Percentiles rank a stretch among this genome's conserved stretches.
Evolutionary conservation across 2,797 vertebrate species (phyloP).

Genomic region (Sebastiscus tertius): DNA sequence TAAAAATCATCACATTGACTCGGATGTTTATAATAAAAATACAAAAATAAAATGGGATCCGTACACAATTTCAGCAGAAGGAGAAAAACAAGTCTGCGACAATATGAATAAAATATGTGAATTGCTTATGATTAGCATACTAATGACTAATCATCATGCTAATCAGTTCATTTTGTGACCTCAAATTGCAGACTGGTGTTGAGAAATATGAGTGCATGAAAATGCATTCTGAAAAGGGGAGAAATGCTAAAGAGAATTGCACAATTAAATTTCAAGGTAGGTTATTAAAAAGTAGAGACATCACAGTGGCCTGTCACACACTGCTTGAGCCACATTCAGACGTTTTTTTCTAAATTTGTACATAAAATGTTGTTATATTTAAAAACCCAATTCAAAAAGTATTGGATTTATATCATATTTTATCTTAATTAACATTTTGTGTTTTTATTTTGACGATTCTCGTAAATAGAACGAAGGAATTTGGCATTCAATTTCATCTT

Average conservation of each 20-base stretch:
- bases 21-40: conserved; percentile 44
- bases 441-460: not conserved
- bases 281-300: conserved; percentile 1
- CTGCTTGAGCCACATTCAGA: not conserved
- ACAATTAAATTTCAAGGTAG: conserved; percentile 16
- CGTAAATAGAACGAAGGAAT: not conserved
- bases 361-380: not conserved
- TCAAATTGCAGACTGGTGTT: conserved; percentile 61
- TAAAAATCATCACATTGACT: not conserved
- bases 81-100: conserved; percentile 66
- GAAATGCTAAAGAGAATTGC: conserved; percentile 17
- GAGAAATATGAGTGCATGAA: conserved; percentile 39
- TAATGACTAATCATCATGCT: conserved; percentile 82
- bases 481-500: not conserved
- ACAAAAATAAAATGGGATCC: conserved; percentile 44
- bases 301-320: not conserved
- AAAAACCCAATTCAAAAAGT: no score
- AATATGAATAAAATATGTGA: conserved; percentile 83
- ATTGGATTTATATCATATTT: not conserved
- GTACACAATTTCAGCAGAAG: conserved; percentile 53
- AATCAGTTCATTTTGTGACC: conserved; percentile 81
- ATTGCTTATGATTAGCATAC: conserved; percentile 81
- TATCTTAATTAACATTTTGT: not conserved
- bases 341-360: not conserved
- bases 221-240: conserved; percentile 29